Base-by-base conservation (phyloP, 2,888 invertebrate species). In the Blastobasis adustella region DNA sequence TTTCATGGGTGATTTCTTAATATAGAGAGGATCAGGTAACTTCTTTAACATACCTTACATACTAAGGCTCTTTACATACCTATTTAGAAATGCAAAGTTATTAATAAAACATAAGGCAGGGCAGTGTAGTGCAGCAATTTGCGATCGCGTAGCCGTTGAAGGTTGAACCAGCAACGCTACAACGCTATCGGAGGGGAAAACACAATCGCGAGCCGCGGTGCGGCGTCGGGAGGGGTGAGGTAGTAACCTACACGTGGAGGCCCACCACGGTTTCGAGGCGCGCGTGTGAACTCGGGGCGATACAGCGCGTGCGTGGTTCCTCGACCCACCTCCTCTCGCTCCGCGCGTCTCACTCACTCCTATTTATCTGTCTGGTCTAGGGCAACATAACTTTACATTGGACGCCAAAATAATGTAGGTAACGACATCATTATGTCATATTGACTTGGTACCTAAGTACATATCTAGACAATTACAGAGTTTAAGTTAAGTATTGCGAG, bases 231-330 rank as follows among this genome's bases (percentile, higher is more conserved):
- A 67, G 60, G 67, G 60, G 65, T 64, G 61, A 68, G 59, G 63
- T 23, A 60, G 55, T 60, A 61, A 62, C 67, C 62, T 71, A 73
- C 85, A 89, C 89, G 88, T 82, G 82, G 90, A 90, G 91, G 90
- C 90, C 73, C 75, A 91, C 90, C 78, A 79, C 75, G 89, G 89
- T 83, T 85, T 88, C 83, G 76, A 54, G 60, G 58, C 65, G 78
- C 80, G 76, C 82, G 86, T 86, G 85, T 84, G 83, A 83, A 84
- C 84, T 84, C 82, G 74, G 70, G 65, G 66, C 71, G 69, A 59
- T 78, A 82, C 72, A 75, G 82, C 87, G 85, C 85, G 73, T 83
- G 86, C 84, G 86, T 84, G 79, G 72, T 67, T 64, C 67, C 67
- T 69, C 67, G 68, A 66, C 63, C 60, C 58, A 71, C 71, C 66